Conservation (phyloP, 2,113 vertebrate genomes). For the Oreochromis niloticus region DNA sequence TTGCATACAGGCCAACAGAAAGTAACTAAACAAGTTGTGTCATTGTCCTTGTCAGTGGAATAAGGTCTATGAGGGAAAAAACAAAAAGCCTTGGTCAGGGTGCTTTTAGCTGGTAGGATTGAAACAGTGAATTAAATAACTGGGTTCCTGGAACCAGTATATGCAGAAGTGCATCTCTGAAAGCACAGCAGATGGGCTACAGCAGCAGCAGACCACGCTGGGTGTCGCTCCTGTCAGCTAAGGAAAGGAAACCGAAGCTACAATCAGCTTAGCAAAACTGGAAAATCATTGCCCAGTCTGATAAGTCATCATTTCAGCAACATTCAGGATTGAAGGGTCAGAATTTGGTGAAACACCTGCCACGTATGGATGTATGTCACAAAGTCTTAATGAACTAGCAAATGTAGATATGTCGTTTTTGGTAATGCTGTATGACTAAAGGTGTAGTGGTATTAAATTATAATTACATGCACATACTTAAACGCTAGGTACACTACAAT, state of each 20-base stretch:
- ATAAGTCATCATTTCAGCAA: neutral
- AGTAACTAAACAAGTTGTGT: neutral
- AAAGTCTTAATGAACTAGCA: neutral
- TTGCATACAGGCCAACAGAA: accelerated
- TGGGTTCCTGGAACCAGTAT: neutral
- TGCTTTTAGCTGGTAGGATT: neutral
- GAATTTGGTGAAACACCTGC: neutral
- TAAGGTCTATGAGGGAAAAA: neutral
- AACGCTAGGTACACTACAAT: neutral
- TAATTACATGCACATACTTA: neutral
- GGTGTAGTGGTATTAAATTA: neutral
- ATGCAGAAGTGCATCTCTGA: neutral
- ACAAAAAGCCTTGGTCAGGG: too few relatives aligned
- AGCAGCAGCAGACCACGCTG: neutral
- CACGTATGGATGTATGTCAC: neutral
- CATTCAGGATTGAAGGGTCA: neutral
- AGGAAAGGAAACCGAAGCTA: neutral
- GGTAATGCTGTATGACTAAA: neutral
- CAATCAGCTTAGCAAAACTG: neutral
- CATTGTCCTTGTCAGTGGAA: neutral
- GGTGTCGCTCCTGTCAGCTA: neutral
- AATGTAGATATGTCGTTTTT: accelerated
- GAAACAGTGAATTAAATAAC: neutral
- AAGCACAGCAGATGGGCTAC: accelerated
- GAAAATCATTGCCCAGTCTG: accelerated